Percentiles rank a stretch among this genome's conserved stretches.
These are phyloP conservation scores for Sparus aurata DNA, from an alignment of 2,797 vertebrate species.

Conservation along the genomic window DNA sequence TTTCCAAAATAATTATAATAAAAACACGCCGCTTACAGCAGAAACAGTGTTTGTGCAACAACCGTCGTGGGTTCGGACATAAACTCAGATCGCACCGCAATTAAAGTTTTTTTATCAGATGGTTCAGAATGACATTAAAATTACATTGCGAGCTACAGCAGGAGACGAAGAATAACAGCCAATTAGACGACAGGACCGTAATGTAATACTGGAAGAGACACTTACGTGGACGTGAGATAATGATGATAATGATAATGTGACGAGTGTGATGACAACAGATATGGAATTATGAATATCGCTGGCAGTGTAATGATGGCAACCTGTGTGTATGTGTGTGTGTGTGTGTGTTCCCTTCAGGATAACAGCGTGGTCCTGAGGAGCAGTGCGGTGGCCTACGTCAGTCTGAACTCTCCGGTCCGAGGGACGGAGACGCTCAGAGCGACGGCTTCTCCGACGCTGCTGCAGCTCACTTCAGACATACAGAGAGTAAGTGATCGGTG, in stretches of 20 bases:
- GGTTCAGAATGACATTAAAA: neutral
- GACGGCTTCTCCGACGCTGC: conserved; percentile 91
- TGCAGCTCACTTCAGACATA: conserved; percentile 90
- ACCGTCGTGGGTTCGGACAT: neutral
- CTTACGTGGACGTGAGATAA: neutral
- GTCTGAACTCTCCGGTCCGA: conserved; percentile 89
- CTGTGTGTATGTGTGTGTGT: conserved; percentile 13
- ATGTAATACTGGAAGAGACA: neutral
- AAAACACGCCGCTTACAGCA: neutral
- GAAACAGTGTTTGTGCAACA: neutral
- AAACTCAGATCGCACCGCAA: neutral
- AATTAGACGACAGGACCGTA: neutral
- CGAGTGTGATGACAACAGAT: neutral
- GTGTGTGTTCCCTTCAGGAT: conserved; percentile 84
- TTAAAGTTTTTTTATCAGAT: neutral
- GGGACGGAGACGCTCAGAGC: conserved; percentile 87
- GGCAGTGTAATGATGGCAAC: neutral
- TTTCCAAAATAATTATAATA: neutral
- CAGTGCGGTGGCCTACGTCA: conserved; percentile 91
- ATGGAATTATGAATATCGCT: neutral
- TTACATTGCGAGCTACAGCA: neutral
- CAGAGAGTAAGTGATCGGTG: conserved; percentile 68
- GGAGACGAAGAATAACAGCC: neutral
- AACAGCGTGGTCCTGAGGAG: conserved; percentile 89
- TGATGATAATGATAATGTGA: neutral